phyloP scores from a whole-genome alignment of 2,888 invertebrate genomes.

The Cantharis nigra region DNA sequence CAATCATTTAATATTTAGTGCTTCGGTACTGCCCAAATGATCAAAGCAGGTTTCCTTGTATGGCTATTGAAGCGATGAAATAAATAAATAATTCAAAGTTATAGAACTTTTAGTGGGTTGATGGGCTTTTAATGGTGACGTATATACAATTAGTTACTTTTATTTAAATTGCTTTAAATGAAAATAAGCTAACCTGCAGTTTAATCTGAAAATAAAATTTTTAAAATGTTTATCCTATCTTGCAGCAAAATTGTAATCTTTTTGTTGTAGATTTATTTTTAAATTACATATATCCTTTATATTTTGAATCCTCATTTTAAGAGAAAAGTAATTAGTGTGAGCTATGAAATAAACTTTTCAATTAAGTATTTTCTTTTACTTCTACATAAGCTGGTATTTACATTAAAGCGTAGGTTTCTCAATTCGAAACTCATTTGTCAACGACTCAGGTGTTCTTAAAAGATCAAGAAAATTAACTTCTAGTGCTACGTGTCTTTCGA shows the following conservation, averaged over 20 bases:
- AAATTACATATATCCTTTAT: not conserved
- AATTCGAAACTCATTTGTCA: constrained; percentile 30
- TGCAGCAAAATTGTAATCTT: not conserved
- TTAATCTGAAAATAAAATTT: not conserved
- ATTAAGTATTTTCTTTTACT: not conserved
- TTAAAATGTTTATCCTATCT: not conserved
- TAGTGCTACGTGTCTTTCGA: constrained; percentile 29
- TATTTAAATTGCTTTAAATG: not conserved
- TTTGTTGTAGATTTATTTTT: not conserved
- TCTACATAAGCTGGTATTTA: constrained; percentile 2
- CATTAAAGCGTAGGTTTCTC: constrained; percentile 15
- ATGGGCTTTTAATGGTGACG: not conserved
- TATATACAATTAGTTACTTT: not conserved
- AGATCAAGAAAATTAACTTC: constrained; percentile 31
- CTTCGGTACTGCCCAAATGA: not conserved
- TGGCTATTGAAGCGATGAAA: not conserved
- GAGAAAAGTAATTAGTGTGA: not conserved
- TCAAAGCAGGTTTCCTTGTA: not conserved
- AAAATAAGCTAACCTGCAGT: not conserved
- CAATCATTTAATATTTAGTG: not conserved
- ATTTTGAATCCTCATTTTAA: not conserved
- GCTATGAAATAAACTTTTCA: not conserved
- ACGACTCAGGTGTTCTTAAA: constrained; percentile 30
- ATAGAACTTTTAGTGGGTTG: not conserved
- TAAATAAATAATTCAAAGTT: not conserved